Conservation (phyloP, 1,140 invertebrate species). For the Penaeus japonicus region DNA sequence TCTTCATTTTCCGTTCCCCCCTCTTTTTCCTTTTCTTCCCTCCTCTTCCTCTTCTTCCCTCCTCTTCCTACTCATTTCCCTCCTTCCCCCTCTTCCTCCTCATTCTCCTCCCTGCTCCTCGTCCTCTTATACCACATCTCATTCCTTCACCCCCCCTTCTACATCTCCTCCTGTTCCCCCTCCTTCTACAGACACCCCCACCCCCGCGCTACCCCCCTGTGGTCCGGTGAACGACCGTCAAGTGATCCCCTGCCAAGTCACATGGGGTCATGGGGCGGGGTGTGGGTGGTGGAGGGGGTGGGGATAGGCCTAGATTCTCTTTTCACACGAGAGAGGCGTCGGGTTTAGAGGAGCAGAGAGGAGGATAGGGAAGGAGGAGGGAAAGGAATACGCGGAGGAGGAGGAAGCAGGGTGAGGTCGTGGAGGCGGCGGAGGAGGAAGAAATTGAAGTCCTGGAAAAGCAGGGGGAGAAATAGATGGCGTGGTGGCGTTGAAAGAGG, state of each 20-base stretch:
- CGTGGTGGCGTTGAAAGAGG: background rate
- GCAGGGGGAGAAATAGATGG: background rate
- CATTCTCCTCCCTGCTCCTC: no score
- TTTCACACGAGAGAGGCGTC: background rate
- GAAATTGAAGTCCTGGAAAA: background rate
- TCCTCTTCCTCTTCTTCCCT: background rate
- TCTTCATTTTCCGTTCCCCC: no score
- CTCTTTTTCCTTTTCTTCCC: background rate
- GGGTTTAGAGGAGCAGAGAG: background rate
- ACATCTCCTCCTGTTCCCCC: background rate
- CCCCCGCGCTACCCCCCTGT: background rate
- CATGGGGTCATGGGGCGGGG: no score
- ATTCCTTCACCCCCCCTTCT: background rate
- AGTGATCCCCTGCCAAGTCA: background rate
- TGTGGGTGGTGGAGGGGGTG: no score
- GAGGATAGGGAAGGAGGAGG: background rate
- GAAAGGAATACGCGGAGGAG: background rate
- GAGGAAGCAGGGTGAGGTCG: background rate
- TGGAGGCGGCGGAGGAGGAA: background rate
- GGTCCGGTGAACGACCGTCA: background rate
- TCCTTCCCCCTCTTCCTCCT: background rate
- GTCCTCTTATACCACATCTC: background rate
- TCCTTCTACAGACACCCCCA: background rate
- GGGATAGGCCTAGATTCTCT: background rate
- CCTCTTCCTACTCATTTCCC: background rate